A percentile compares a stretch with the other conserved stretches of the same genome.
These are phyloP conservation scores for Seriola aureovittata DNA, from an alignment of 2,113 vertebrate genomes.

Conservation along the genomic window DNA sequence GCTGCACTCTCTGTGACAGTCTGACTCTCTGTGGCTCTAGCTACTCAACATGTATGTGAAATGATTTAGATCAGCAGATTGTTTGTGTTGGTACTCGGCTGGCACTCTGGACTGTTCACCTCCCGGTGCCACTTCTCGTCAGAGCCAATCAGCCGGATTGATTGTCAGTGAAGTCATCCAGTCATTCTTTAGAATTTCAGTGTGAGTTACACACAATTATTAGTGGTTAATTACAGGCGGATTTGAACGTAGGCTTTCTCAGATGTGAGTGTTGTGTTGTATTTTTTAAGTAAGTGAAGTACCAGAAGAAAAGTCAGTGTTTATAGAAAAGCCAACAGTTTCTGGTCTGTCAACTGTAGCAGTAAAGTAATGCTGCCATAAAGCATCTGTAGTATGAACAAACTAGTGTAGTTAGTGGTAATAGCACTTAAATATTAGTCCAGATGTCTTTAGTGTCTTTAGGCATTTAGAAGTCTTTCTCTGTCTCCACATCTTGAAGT, in stretches of 20 bases:
- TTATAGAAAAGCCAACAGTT: constrained; percentile 16
- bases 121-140: constrained; percentile 19
- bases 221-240: constrained; percentile 39
- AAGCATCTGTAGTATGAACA: constrained; percentile 36
- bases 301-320: constrained; percentile 37
- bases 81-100: neutral
- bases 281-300: constrained; percentile 47
- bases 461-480: constrained; percentile 52
- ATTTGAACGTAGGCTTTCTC: constrained; percentile 36
- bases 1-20: neutral
- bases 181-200: constrained; percentile 37
- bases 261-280: constrained; percentile 54
- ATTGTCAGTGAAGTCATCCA: constrained; percentile 53
- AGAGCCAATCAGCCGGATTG: constrained; percentile 48
- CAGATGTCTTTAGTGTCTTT: constrained; percentile 31
- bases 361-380: constrained; percentile 17
- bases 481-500: constrained; percentile 43
- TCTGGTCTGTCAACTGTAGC: constrained; percentile 24
- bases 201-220: constrained; percentile 15
- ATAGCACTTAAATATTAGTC: constrained; percentile 44
- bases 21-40: constrained; percentile 32
- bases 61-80: neutral
- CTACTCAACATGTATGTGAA: neutral
- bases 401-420: constrained; percentile 39
- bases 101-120: constrained; percentile 1